phyloP scores from a whole-genome alignment of 2,888 invertebrate genomes.

The Agapostemon virescens region DNA sequence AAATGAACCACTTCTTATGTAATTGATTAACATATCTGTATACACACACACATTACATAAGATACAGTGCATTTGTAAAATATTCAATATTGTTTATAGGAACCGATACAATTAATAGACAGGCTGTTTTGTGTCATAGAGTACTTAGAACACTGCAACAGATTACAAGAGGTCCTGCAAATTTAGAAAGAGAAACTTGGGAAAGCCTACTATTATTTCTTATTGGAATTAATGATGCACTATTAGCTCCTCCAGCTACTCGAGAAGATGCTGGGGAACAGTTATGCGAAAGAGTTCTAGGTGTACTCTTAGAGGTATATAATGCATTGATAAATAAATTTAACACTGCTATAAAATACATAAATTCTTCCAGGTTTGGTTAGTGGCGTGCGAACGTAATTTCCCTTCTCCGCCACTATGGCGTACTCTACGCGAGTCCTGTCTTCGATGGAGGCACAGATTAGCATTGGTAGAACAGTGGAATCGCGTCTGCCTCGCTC shows the following conservation, averaged over 20 bases:
- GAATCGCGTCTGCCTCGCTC: slow-evolving; percentile 94
- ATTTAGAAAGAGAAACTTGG: slow-evolving; percentile 94
- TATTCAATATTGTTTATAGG: slow-evolving; percentile 81
- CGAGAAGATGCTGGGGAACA: slow-evolving; percentile 98
- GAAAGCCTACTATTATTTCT: slow-evolving; percentile 92
- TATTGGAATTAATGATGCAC: slow-evolving; percentile 93
- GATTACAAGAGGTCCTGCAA: slow-evolving; percentile 88
- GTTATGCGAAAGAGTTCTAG: slow-evolving; percentile 94
- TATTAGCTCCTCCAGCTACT: slow-evolving; percentile 94
- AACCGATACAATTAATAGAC: slow-evolving; percentile 93
- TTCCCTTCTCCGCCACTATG: slow-evolving; percentile 97
- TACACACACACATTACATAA: neutral
- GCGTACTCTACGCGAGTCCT: slow-evolving; percentile 96
- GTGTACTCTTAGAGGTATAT: slow-evolving; percentile 94
- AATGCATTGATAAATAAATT: neutral
- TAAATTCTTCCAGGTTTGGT: slow-evolving; percentile 82
- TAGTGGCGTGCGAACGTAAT: slow-evolving; percentile 88
- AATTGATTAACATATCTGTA: slow-evolving; percentile 20
- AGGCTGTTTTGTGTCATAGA: slow-evolving; percentile 95
- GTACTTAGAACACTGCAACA: slow-evolving; percentile 92
- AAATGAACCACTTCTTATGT: slow-evolving; percentile 39
- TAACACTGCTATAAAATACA: slow-evolving; percentile 3
- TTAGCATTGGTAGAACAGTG: slow-evolving; percentile 96
- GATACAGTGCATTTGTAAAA: slow-evolving; percentile 18
- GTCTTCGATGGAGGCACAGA: slow-evolving; percentile 96